These are phyloP conservation scores for Propithecus deckenii DNA, from an alignment of 2,797 vertebrate genomes.

Conservation along the genomic window DNA sequence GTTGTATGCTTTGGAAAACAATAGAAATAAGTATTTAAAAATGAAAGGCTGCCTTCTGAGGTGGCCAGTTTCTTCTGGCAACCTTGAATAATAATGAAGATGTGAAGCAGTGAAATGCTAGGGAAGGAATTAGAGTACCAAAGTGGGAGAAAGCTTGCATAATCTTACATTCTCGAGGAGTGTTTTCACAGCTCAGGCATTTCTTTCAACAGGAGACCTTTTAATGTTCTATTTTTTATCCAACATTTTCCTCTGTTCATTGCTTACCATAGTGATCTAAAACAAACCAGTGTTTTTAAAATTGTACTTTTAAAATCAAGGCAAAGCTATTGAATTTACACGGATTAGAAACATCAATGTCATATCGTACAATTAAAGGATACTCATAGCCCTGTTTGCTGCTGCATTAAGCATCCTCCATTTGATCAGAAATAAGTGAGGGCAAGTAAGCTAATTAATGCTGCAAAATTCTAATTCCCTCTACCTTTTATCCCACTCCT, in stretches of 20 bases:
- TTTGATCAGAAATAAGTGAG: slow-evolving; percentile 77
- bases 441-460: slow-evolving; percentile 79
- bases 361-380: slow-evolving; percentile 63
- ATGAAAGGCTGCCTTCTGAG: background rate
- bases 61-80: slow-evolving; percentile 15
- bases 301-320: slow-evolving; percentile 63
- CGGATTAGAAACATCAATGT: slow-evolving; percentile 75
- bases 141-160: background rate
- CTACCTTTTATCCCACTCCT: slow-evolving; percentile 72
- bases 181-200: background rate
- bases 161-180: background rate
- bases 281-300: slow-evolving; percentile 59
- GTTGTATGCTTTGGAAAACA: slow-evolving; percentile 43
- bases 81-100: slow-evolving; percentile 28
- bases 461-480: slow-evolving; percentile 69
- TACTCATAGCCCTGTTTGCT: slow-evolving; percentile 59
- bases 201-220: background rate
- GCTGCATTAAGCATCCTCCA: slow-evolving; percentile 59
- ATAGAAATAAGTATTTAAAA: slow-evolving; percentile 42
- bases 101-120: background rate
- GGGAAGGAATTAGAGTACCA: slow-evolving; percentile 15
- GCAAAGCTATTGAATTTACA: slow-evolving; percentile 68
- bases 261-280: slow-evolving; percentile 1
- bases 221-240: slow-evolving; percentile 27
- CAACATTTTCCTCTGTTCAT: slow-evolving; percentile 61